Base-by-base conservation (phyloP, 1,140 invertebrate genomes). In the Zophobas atratus region DNA sequence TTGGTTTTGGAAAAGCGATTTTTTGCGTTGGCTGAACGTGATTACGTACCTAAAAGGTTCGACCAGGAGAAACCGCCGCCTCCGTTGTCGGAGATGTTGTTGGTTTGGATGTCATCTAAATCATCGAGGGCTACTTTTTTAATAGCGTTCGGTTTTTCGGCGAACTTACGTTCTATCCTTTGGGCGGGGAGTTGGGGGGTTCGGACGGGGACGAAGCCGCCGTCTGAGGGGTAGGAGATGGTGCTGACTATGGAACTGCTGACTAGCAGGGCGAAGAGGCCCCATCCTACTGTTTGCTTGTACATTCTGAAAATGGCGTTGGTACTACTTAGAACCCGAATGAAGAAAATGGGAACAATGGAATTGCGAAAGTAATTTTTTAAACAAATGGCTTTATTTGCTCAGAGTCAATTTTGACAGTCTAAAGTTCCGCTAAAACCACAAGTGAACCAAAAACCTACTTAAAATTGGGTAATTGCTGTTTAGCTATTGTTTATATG, bases 111-210 rank as follows among this genome's bases (percentile, higher is more conserved):
- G 80, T 96, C 94, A 78, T 95, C 93, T 70, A 95, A 87, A 83
- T 95, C 93, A 84, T 95, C 94, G 1, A 94, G 83, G 0, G 92
- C 92, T 0, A 96, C 94, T 88, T 96, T 96, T 86, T 96, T 96
- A 82, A 94, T 91, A 1, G 94, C 92, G 83, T 96, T 96, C 3
- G 94, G 93, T 87, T 96, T 96, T 83, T 95, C 94, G 0, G 93
- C 94, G 84, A 94, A 96, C 88, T 96, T 96, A 63, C 94, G 89
- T 53, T 92, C 92, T 57, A 90, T 85, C 57, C 91, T 89, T 76
- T 90, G 82, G 5, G 85, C 81, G 35, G 82, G 88, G 33, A 87
- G 85, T 67, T 89, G 87, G 81, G 89, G 88, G 81, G 84, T 86
- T 77, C 88, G 82, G 5, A 88, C 87, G 78, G 82, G 81, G 36